Base-by-base conservation (phyloP, 1,140 invertebrate species). In the Leptonema lineaticorne region DNA sequence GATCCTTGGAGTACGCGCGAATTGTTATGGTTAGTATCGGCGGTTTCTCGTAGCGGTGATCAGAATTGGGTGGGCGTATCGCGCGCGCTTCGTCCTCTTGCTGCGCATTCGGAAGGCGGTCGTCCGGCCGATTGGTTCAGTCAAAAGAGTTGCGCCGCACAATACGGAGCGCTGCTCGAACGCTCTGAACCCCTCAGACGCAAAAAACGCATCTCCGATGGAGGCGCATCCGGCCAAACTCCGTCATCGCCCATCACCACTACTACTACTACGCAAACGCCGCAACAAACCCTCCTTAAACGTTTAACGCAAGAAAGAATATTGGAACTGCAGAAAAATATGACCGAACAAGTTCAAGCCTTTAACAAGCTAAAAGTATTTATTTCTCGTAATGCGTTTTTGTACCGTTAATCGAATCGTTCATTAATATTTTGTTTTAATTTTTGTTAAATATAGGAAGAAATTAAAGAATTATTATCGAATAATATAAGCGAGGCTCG, bases 21-120 rank as follows among this genome's bases (percentile, higher is more conserved):
- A 75, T 89, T 93, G 75, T 76, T 97, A 70, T 92, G 90, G 73
- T 78, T 97, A 37, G 93, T 93, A 0, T 94, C 92, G 1, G 90
- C 93, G 22, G 94, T 97, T 0, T 81, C 90, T 1, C 87, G 91
- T 74, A 94, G 90, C 79, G 94, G 94, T 0, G 94, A 97, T 78
- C 94, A 96, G 79, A 97, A 96, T 78, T 97, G 94, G 94, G 93
- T 93, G 76, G 92, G 91, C 0, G 94, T 97, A 0, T 94, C 93
- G 30, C 82, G 94, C 69, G 89, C 83, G 66, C 84, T 87, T 73
- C 93, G 88, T 81, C 87, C 81, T 67, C 89, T 87, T 74, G 86
- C 87, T 0, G 92, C 95, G 74, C n/a, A n/a, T n/a, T n/a, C n/a
- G n/a, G 85, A 86, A 60, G 88, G 45, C 18, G 1, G 89, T 65